Evolutionary conservation across 2,888 invertebrate genomes (phyloP).

Genomic region (Leucophora obtusa): DNA sequence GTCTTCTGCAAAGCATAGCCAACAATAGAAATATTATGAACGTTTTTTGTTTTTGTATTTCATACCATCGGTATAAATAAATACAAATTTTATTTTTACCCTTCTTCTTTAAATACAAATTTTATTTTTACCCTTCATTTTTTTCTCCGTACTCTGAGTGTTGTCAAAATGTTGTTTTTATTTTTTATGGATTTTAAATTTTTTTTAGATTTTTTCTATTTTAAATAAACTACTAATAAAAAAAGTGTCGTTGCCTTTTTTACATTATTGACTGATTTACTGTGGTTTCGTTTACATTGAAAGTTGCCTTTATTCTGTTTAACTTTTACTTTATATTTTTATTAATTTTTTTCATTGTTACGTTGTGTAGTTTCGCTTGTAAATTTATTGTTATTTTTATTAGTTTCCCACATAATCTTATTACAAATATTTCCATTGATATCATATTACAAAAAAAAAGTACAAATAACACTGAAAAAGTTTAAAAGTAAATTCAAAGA

Average conservation of each 20-base stretch:
- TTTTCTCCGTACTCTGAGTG: no score
- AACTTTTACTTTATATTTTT: conserved; percentile 49
- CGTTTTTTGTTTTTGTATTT: no score
- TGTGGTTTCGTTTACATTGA: conserved; percentile 38
- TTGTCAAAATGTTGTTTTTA: no score
- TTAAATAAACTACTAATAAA: no score
- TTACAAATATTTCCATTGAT: conserved; percentile 34
- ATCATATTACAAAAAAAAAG: conserved; percentile 26
- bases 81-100: no score
- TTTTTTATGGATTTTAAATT: no score
- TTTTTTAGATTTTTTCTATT: no score
- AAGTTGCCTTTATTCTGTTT: neutral
- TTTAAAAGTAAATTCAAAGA: neutral
- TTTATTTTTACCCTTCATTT: no score
- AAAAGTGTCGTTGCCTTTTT: neutral
- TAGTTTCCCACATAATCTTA: conserved; percentile 38
- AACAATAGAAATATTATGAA: no score
- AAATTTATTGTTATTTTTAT: neutral
- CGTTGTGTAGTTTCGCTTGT: neutral
- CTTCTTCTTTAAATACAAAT: no score
- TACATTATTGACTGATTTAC: conserved; percentile 36
- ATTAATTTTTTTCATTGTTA: conserved; percentile 11
- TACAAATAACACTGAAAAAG: neutral
- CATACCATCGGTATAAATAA: no score
- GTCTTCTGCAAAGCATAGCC: no score